Evolutionary conservation across 2,113 vertebrate genomes (phyloP).

Genomic region (Collichthys lucidus): DNA sequence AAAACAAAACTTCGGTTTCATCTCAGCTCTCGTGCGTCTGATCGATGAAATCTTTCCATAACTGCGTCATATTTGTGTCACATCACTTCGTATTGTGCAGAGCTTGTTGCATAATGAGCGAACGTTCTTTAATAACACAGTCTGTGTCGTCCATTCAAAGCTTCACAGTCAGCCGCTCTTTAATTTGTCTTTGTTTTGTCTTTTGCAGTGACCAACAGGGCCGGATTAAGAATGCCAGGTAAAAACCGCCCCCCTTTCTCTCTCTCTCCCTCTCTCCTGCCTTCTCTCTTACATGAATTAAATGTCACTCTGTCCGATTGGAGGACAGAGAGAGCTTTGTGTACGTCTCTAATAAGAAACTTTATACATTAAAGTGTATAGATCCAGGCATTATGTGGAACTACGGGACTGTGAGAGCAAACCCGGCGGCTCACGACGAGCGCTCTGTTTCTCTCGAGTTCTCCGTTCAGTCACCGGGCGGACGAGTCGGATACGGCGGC

Average conservation of each 20-base stretch:
- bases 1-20: no score
- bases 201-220: slow-evolving; percentile 92
- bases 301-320: slow-evolving; percentile 38
- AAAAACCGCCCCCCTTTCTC: slow-evolving; percentile 41
- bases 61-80: slow-evolving; percentile 24
- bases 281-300: slow-evolving; percentile 27
- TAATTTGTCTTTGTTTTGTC: slow-evolving; percentile 44
- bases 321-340: slow-evolving; percentile 46
- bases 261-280: neutral
- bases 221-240: slow-evolving; percentile 98
- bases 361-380: slow-evolving; percentile 39
- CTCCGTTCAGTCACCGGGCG: neutral
- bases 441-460: neutral
- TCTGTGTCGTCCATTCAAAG: fast-evolving
- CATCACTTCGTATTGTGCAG: slow-evolving; percentile 25
- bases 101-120: slow-evolving; percentile 50
- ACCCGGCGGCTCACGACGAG: slow-evolving; percentile 8
- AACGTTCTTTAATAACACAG: neutral
- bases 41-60: neutral
- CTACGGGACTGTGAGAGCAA: slow-evolving; percentile 24
- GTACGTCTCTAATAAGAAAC: slow-evolving; percentile 29
- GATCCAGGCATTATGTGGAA: slow-evolving; percentile 14
- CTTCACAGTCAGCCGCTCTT: neutral
- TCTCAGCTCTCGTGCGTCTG: no score
- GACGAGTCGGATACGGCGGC: neutral